Evolutionary conservation across 2,113 vertebrate genomes (phyloP).

Genomic region (Atrichornis clamosus): DNA sequence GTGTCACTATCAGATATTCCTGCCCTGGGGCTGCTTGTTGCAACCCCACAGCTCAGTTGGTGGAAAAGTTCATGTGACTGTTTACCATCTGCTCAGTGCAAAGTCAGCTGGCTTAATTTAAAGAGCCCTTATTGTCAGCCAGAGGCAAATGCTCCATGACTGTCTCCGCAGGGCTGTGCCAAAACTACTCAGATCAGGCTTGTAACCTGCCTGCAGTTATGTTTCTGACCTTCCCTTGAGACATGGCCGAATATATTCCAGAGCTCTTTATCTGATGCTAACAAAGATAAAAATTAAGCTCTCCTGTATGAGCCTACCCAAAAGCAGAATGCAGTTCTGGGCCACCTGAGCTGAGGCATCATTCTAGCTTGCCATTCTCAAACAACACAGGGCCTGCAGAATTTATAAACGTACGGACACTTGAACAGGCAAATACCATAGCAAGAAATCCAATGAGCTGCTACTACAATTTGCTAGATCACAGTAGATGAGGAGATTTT

Average conservation of each 20-base stretch:
- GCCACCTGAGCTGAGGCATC: background rate
- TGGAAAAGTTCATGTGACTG: slow-evolving; percentile 44
- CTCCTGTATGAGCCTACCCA: background rate
- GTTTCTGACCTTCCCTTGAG: background rate
- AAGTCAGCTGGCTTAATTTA: slow-evolving; percentile 2
- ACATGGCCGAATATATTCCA: background rate
- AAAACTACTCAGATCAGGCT: background rate
- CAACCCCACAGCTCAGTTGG: slow-evolving; percentile 11
- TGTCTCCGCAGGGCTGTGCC: background rate
- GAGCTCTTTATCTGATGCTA: background rate
- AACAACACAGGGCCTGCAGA: background rate
- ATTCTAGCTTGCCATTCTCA: background rate
- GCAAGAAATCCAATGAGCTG: background rate
- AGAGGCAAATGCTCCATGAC: background rate
- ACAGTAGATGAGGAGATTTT: background rate
- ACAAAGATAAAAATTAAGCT: background rate
- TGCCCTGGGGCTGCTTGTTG: slow-evolving; percentile 29
- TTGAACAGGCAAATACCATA: background rate
- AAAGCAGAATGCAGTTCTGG: background rate
- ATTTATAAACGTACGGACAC: background rate
- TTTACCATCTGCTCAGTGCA: slow-evolving; percentile 24
- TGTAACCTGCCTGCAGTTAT: background rate
- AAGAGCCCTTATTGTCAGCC: background rate
- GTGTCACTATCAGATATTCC: background rate
- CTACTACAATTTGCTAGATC: background rate